Conservation (phyloP, 2,797 vertebrate genomes). For the Setipinna tenuifilis region DNA sequence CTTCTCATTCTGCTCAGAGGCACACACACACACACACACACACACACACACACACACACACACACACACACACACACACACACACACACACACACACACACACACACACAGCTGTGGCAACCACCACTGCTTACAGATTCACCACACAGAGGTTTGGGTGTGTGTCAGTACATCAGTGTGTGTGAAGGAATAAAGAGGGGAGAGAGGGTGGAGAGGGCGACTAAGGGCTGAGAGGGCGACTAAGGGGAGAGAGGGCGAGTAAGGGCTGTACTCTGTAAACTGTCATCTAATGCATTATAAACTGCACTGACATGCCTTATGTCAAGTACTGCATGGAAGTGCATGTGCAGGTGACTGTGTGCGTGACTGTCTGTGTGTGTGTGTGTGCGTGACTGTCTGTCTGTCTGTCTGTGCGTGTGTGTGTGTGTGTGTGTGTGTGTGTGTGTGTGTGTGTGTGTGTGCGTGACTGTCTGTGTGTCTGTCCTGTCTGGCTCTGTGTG, state of each 20-base stretch:
- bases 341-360: too few relatives aligned
- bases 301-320: too few relatives aligned
- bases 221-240: background rate
- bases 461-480: too few relatives aligned
- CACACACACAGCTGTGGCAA: background rate
- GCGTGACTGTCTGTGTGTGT: background rate
- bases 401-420: background rate
- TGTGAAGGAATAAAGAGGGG: background rate
- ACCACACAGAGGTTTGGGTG: background rate
- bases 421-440: background rate
- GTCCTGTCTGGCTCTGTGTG: background rate
- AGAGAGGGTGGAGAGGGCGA: background rate
- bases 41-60: too few relatives aligned
- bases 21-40: background rate
- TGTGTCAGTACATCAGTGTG: background rate
- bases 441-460: background rate
- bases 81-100: background rate
- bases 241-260: background rate
- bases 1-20: slow-evolving; percentile 1
- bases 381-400: background rate
- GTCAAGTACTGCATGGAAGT: too few relatives aligned
- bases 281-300: background rate
- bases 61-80: too few relatives aligned
- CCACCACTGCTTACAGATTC: background rate
- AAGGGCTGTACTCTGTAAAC: background rate